Conservation (phyloP, 1,140 invertebrate species). For the Megalonaias nervosa region DNA sequence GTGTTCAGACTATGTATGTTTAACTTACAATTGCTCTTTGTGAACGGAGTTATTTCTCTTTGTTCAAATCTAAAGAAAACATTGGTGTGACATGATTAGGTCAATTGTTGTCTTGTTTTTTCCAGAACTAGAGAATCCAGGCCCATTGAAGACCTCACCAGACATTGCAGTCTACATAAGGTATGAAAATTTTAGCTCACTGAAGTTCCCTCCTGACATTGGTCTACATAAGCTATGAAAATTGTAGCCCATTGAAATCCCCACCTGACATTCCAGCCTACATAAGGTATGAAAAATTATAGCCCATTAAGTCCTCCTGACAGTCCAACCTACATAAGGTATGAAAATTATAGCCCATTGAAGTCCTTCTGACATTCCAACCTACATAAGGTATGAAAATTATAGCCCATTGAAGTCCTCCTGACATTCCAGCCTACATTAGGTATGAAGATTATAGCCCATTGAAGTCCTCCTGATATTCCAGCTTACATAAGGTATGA, state of each 20-base stretch:
- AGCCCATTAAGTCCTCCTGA: conserved; percentile 42
- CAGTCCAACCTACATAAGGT: conserved; percentile 51
- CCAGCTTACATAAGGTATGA: too few relatives aligned
- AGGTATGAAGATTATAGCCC: neutral
- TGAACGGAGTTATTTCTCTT: conserved; percentile 14
- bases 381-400: neutral
- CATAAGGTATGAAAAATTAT: neutral
- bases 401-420: conserved; percentile 3
- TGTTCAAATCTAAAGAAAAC: neutral
- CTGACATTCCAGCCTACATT: neutral
- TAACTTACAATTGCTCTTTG: conserved; percentile 13
- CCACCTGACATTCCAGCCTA: neutral
- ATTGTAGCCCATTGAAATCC: conserved; percentile 1
- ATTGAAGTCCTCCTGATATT: conserved; percentile 30
- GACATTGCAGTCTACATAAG: conserved; percentile 53
- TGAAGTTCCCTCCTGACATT: neutral
- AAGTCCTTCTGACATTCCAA: neutral
- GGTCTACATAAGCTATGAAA: neutral
- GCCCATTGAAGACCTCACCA: conserved; percentile 48
- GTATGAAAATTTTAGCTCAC: conserved; percentile 21
- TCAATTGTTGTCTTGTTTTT: conserved; percentile 8
- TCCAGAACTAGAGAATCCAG: conserved; percentile 61
- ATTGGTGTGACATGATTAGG: neutral
- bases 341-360: neutral
- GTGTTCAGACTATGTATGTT: neutral